Evolutionary conservation across 2,888 invertebrate species (phyloP), one percentile per base, ranked within the genome.

Genomic region (Nephrotoma flavescens): DNA sequence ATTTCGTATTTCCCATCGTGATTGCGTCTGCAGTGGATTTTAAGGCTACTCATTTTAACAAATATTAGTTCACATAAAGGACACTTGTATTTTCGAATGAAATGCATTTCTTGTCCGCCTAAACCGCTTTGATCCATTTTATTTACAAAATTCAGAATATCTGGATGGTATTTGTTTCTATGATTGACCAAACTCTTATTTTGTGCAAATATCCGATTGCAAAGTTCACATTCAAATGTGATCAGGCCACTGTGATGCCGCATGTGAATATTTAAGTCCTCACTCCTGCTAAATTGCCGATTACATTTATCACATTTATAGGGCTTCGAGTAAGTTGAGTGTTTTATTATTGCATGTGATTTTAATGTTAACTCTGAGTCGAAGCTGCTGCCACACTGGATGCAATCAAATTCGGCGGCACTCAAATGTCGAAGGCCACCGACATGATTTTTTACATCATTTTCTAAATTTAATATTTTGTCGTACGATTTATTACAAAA

Each of bases 1-100:
- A 4, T 6, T 4, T 86, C 19, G 42, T 86, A 86, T 12, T 84
- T 47, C 0, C 45, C 86, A 6, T 41, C 31, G 15, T 88, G 88
- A 86, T 87, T 88, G 0, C 88, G 44, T 84, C 87, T 86, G 45
- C 86, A 87, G 83, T 88, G 88, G n/a, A 88, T 87, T 45, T 86
- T 86, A 41, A 88, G 44, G 41, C 87, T 88, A 11, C 83, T 86
- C 3, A 42, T 83, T 84, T 86, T 86, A 1, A 88, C 84, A 87
- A 88, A 88, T 4, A 42, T n/a, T 41, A 88, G 41, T 4, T 86
- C 19, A 86, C 88, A 88, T 6, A 87, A 31, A 5, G 84, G 71
- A 85, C 88, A 88, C 31, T 83, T 47, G 85, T 84, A 87, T 12
- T 44, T 85, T 31, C 86, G 86, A 41, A 45, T 42, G 6, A 87